These are phyloP conservation scores for Lophotis ruficrista DNA, from an alignment of 2,113 vertebrate species.

Conservation along the genomic window DNA sequence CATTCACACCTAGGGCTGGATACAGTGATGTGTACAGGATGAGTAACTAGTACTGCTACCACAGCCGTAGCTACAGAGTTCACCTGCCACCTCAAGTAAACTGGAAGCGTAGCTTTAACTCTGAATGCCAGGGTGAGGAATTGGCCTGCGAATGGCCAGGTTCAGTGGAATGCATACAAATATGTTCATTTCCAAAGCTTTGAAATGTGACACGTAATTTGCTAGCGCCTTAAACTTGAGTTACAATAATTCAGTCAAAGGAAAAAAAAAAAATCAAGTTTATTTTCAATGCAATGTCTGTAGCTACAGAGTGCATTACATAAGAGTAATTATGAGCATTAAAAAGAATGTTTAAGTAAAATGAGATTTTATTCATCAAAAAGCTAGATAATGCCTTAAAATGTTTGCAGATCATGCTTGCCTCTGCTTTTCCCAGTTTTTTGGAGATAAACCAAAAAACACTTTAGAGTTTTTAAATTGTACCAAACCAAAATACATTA, in stretches of 20 bases:
- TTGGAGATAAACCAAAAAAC: neutral
- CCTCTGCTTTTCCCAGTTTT: neutral
- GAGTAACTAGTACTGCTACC: neutral
- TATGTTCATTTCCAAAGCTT: neutral
- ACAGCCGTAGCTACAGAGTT: neutral
- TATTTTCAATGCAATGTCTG: neutral
- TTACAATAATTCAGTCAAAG: neutral
- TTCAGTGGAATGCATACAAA: neutral
- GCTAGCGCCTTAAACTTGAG: neutral
- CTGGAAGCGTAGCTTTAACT: neutral
- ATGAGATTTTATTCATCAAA: neutral
- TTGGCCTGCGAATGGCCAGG: neutral
- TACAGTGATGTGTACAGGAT: neutral
- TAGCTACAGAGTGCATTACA: neutral
- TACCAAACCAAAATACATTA: neutral
- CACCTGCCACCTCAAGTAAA: neutral
- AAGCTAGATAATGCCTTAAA: neutral
- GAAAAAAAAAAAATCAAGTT: neutral
- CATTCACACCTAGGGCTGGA: neutral
- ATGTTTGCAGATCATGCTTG: neutral
- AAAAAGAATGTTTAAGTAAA: neutral
- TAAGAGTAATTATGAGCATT: neutral
- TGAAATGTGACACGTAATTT: neutral
- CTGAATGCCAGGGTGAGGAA: neutral
- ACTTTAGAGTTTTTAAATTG: neutral